Evolutionary conservation across 1,140 invertebrate genomes (phyloP), one percentile per base, ranked within the genome.

Genomic region (Aricia agestis): DNA sequence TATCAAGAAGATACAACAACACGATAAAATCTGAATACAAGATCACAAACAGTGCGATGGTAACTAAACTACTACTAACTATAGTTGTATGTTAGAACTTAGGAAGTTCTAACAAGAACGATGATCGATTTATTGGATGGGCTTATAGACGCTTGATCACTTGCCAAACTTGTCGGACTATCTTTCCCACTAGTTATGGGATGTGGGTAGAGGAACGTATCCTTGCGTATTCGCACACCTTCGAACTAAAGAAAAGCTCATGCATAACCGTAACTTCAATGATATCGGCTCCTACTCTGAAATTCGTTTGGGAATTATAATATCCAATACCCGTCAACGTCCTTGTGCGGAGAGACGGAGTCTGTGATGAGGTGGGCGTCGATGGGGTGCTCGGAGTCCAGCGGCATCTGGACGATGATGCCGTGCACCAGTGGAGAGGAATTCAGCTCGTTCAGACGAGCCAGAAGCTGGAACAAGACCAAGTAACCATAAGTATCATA

Each of bases 381-480:
- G 73, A 99, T 98, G 73, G 93, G 80, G 76, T 96, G 95, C 0
- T 95, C 94, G 72, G 94, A 94, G 84, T 99, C 98, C 61, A 99
- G 92, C 0, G 98, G 98, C 95, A 99, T 97, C 93, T 99, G 98
- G 1, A 99, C 98, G 81, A 99, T 99, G 81, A 99, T 98, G 31
- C 98, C 98, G 92, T 99, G 98, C 66, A 98, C 94, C 18, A 87
- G 92, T 0, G 96, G 94, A 90, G 98, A 96, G 69, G 94, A 92
- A 87, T 99, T 99, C 41, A 99, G 91, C 74, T 94, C 93, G 45
- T 94, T 93, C 17, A 99, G 84, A 92, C 95, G 93, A 13, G 93
- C 87, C 15, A 98, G 82, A 41, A 98, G 84, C 92, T 92, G 74
- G 0, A 61, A 67, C 36, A 36, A 9, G 0, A 61, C 66, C 36